Percentiles rank a stretch among this genome's conserved stretches.
These are phyloP conservation scores for Cactoblastis cactorum DNA, from an alignment of 2,888 invertebrate genomes.

Conservation along the genomic window DNA sequence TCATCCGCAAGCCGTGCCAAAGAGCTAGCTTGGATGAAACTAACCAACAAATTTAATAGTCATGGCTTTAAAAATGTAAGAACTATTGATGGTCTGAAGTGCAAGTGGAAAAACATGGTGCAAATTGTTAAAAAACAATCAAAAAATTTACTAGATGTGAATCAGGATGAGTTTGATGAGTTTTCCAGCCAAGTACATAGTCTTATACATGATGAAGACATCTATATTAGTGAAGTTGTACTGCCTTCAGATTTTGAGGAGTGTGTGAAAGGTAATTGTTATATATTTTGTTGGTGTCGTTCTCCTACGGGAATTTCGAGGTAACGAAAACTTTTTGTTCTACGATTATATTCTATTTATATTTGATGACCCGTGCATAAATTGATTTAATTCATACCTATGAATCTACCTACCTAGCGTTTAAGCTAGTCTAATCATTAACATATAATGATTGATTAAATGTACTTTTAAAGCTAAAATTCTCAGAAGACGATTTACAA, in stretches of 20 bases:
- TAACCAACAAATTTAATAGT: conserved; percentile 51
- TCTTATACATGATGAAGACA: conserved; percentile 36
- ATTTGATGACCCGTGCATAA: too few relatives aligned
- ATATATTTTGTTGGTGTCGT: too few relatives aligned
- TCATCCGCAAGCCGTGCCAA: conserved; percentile 47
- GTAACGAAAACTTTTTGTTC: too few relatives aligned
- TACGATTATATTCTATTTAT: too few relatives aligned
- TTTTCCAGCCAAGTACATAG: conserved; percentile 37
- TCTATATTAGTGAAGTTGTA: conserved; percentile 23
- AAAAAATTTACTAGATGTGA: conserved; percentile 43
- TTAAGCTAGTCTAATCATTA: too few relatives aligned
- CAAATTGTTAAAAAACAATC: conserved; percentile 42
- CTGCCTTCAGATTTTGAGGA: conserved; percentile 26
- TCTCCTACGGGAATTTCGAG: too few relatives aligned
- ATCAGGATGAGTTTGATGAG: conserved; percentile 37
- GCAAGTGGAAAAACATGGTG: conserved; percentile 65
- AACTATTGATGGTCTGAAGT: conserved; percentile 46
- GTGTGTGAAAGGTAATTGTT: conserved; percentile 17
- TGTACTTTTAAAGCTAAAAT: too few relatives aligned
- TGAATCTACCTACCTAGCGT: too few relatives aligned
- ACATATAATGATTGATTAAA: too few relatives aligned
- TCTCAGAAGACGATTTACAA: too few relatives aligned
- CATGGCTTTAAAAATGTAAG: conserved; percentile 41
- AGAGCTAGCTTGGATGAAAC: conserved; percentile 54
- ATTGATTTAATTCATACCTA: too few relatives aligned